Evolutionary conservation across 2,888 invertebrate genomes (phyloP).

Genomic region (Byasa hedistus): DNA sequence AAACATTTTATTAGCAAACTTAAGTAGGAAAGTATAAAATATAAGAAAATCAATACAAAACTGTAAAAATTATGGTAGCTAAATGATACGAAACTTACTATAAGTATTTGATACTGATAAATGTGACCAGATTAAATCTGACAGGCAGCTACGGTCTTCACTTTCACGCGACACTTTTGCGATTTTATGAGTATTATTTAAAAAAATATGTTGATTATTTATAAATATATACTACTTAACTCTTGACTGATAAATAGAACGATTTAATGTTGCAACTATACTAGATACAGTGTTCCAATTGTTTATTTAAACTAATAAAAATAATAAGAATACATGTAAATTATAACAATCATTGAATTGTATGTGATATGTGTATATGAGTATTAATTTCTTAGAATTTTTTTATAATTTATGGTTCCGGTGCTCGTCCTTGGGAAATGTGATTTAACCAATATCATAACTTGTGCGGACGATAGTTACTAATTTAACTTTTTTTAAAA

Average conservation of each 20-base stretch:
- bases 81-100: slow-evolving; percentile 37
- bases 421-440: neutral
- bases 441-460: neutral
- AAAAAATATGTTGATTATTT: neutral
- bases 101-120: slow-evolving; percentile 37
- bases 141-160: slow-evolving; percentile 31
- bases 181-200: neutral
- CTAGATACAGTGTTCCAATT: neutral
- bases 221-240: neutral
- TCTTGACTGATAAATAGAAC: too few species aligned
- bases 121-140: slow-evolving; percentile 52
- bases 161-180: slow-evolving; percentile 28
- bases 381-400: neutral
- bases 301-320: neutral
- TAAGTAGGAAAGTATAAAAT: slow-evolving; percentile 79
- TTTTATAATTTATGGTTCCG: neutral
- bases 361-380: neutral
- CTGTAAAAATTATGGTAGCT: slow-evolving; percentile 73
- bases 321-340: too few species aligned
- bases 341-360: too few species aligned
- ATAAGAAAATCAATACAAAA: slow-evolving; percentile 77
- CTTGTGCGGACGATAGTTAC: neutral
- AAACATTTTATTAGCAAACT: slow-evolving; percentile 80
- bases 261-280: neutral
- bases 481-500: neutral